Evolutionary conservation across 2,113 vertebrate genomes (phyloP).

Genomic region (Tragelaphus imberbis): DNA sequence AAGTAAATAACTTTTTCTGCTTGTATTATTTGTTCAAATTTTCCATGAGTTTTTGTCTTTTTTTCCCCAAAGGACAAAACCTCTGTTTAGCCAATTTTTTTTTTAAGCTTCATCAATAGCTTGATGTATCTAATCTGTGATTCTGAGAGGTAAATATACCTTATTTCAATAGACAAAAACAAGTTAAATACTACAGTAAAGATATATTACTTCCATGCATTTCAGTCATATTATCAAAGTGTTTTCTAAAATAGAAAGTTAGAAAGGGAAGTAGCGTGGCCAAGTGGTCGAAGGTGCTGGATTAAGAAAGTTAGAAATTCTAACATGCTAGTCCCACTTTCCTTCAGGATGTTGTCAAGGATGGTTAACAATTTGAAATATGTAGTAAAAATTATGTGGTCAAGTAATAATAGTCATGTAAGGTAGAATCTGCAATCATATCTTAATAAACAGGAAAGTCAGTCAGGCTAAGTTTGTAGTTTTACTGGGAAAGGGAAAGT

Average conservation of each 20-base stretch:
- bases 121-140: background rate
- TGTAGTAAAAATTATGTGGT: background rate
- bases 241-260: background rate
- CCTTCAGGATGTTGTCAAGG: background rate
- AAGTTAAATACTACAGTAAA: background rate
- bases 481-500: background rate
- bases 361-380: background rate
- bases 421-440: background rate
- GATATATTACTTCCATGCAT: background rate
- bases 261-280: background rate
- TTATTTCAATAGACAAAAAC: conserved; percentile 9
- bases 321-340: background rate
- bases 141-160: background rate
- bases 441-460: background rate
- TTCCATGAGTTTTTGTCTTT: background rate
- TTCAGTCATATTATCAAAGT: background rate
- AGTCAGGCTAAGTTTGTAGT: background rate
- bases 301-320: background rate
- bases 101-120: background rate
- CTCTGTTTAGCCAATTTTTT: background rate
- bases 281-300: background rate
- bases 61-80: background rate
- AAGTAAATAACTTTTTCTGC: background rate
- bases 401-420: background rate
- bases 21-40: background rate